Evolutionary conservation across 2,888 invertebrate genomes (phyloP).

Genomic region (Hirtodrosophila confusa): DNA sequence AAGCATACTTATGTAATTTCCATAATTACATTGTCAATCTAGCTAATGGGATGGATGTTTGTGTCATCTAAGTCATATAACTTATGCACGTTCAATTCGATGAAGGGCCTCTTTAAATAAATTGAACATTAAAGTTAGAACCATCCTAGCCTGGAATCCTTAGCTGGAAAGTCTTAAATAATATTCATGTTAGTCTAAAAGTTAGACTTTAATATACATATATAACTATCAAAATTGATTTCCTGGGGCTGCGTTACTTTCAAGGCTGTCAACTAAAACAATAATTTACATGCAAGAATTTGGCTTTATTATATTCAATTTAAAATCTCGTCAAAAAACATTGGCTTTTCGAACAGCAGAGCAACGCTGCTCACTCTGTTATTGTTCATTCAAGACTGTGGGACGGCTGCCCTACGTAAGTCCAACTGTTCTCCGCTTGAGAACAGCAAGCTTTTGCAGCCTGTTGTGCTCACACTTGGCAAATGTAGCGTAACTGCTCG

Average conservation of each 20-base stretch:
- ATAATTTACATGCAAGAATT: neutral
- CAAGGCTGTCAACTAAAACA: too few species aligned
- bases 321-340: neutral
- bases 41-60: slow-evolving; percentile 22
- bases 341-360: neutral
- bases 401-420: neutral
- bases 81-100: too few species aligned
- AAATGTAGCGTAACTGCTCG: slow-evolving; percentile 30
- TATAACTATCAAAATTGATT: too few species aligned
- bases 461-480: slow-evolving; percentile 20
- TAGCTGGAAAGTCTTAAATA: too few species aligned
- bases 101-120: too few species aligned
- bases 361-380: slow-evolving; percentile 11
- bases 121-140: too few species aligned
- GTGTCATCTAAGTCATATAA: neutral
- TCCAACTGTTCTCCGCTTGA: slow-evolving; percentile 4
- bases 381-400: slow-evolving; percentile 29
- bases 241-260: too few species aligned
- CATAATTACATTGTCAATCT: slow-evolving; percentile 9
- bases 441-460: slow-evolving; percentile 40
- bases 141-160: too few species aligned
- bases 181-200: too few species aligned
- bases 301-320: neutral
- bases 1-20: slow-evolving; percentile 8
- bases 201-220: too few species aligned